phyloP scores from a whole-genome alignment of 2,888 invertebrate genomes.

The Prostheceraeus crozeri region DNA sequence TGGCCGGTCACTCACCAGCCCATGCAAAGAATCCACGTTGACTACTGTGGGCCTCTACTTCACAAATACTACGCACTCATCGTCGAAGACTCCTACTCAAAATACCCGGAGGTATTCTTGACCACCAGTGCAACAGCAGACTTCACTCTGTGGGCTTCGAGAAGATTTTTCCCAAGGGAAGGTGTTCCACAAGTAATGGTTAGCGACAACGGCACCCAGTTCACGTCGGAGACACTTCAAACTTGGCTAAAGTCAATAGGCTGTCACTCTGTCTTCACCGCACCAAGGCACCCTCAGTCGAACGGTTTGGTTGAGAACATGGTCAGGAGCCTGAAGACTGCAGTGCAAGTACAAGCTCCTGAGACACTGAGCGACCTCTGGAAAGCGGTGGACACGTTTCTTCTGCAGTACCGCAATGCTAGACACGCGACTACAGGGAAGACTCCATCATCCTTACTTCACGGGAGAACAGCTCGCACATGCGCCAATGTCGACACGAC shows the following conservation, averaged over 20 bases:
- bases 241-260: conserved; percentile 2
- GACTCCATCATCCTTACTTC: too few relatives aligned
- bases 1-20: conserved; percentile 15
- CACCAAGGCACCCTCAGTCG: conserved; percentile 3
- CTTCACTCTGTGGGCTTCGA: background rate
- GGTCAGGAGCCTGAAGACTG: background rate
- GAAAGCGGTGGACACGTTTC: too few relatives aligned
- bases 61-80: background rate
- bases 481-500: too few relatives aligned
- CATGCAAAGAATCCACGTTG: conserved; percentile 18
- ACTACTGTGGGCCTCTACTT: conserved; percentile 4
- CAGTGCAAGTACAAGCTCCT: too few relatives aligned
- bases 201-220: conserved; percentile 12
- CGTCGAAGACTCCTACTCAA: conserved; percentile 9
- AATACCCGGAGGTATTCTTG: conserved; percentile 19
- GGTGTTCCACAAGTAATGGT: background rate
- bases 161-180: conserved; percentile 22
- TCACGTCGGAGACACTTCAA: background rate
- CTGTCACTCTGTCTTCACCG: background rate
- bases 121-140: conserved; percentile 8
- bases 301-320: background rate
- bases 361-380: too few relatives aligned
- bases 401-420: too few relatives aligned
- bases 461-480: too few relatives aligned
- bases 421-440: too few relatives aligned